Conservation (phyloP, 2,888 invertebrate genomes). For the Eupithecia insigniata region DNA sequence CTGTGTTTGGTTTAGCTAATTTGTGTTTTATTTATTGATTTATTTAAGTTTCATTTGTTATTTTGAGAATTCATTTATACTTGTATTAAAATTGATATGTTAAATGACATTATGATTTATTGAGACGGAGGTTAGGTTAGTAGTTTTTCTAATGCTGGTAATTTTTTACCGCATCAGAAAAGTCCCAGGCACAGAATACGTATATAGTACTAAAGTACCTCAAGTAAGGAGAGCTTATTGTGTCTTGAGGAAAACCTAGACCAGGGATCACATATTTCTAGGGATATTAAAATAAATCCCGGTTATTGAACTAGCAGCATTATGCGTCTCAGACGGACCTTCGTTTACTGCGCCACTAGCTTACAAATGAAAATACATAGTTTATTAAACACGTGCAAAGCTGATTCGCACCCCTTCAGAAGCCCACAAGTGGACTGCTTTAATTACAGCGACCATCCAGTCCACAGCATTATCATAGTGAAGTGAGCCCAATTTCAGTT, state of each 20-base stretch:
- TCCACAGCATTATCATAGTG: conserved; percentile 73
- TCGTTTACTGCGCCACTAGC: background rate
- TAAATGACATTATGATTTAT: too few species aligned
- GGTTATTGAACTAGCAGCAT: background rate
- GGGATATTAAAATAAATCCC: background rate
- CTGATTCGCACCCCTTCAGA: conserved; percentile 20
- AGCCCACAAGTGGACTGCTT: conserved; percentile 42
- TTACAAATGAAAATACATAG: background rate
- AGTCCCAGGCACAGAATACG: too few species aligned
- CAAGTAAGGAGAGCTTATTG: background rate
- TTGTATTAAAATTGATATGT: too few species aligned
- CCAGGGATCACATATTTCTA: background rate
- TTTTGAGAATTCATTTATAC: too few species aligned
- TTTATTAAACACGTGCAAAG: background rate
- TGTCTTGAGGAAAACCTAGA: background rate
- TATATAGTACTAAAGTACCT: too few species aligned
- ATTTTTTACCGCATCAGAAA: background rate
- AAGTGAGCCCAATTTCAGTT: conserved; percentile 78
- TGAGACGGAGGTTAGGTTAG: too few species aligned
- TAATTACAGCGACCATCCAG: conserved; percentile 75
- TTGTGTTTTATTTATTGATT: too few species aligned
- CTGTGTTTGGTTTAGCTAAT: too few species aligned
- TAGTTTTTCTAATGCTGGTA: too few species aligned
- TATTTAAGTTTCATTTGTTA: too few species aligned
- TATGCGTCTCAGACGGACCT: background rate